These are phyloP conservation scores for Sitophilus oryzae DNA, from an alignment of 1,140 invertebrate species.

Conservation along the genomic window DNA sequence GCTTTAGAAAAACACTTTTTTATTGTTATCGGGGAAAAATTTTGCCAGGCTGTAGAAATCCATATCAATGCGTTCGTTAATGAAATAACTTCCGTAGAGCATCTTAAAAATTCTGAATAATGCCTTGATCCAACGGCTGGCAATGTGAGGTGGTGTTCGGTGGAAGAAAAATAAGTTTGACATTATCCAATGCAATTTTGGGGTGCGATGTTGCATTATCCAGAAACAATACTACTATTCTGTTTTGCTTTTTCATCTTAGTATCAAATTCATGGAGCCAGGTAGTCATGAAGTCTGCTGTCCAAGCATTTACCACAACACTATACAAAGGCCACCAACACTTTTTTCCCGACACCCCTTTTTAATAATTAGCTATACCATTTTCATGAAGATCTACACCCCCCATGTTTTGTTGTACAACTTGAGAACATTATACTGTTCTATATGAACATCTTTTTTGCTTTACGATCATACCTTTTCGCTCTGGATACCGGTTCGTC, in stretches of 20 bases:
- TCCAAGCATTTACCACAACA: constrained; percentile 4
- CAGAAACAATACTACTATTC: constrained; percentile 34
- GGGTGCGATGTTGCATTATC: constrained; percentile 38
- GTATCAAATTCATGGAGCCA: constrained; percentile 11
- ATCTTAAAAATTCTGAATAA: constrained; percentile 43
- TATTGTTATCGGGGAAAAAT: constrained; percentile 5
- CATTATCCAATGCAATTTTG: constrained; percentile 14
- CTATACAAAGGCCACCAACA: neutral
- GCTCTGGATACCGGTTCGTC: too few species aligned
- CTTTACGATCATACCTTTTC: too few species aligned
- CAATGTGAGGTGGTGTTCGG: constrained; percentile 45
- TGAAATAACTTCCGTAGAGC: constrained; percentile 26
- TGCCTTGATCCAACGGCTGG: constrained; percentile 47
- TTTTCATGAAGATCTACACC: too few species aligned
- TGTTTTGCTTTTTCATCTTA: constrained; percentile 13
- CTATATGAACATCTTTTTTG: too few species aligned
- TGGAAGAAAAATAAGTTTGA: constrained; percentile 43
- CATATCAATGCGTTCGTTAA: neutral
- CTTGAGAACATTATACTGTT: too few species aligned
- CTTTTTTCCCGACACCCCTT: too few species aligned
- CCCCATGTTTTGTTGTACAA: too few species aligned
- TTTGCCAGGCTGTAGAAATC: neutral
- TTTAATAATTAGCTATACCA: too few species aligned
- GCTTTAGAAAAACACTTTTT: constrained; percentile 4
- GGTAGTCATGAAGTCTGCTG: constrained; percentile 2